Conservation (phyloP, 2,797 vertebrate genomes). For the Limosa lapponica region DNA sequence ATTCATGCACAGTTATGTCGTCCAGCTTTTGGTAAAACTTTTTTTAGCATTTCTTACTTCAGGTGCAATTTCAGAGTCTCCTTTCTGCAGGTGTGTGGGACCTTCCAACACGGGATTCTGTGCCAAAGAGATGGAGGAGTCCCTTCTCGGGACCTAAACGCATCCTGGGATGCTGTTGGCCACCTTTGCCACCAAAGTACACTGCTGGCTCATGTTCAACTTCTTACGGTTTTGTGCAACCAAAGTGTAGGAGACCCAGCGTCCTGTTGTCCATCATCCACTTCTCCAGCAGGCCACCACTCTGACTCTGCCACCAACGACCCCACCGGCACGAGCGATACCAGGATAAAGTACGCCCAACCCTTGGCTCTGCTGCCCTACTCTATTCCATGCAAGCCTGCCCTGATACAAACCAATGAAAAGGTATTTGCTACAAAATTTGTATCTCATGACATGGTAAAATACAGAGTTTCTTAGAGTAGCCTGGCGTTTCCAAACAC, state of each 20-base stretch:
- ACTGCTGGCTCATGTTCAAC: neutral
- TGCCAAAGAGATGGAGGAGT: neutral
- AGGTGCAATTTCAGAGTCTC: neutral
- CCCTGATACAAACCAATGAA: neutral
- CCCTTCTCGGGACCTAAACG: neutral
- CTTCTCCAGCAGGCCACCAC: neutral
- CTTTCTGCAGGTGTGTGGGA: neutral
- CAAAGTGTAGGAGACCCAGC: neutral
- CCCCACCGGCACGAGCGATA: neutral
- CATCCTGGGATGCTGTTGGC: too few species aligned
- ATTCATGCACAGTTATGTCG: neutral
- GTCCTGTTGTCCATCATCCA: neutral
- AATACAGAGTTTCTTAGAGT: neutral
- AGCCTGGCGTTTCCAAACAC: neutral
- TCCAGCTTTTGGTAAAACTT: neutral
- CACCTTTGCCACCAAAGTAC: fast-evolving
- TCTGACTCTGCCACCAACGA: neutral
- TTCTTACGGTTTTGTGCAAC: neutral
- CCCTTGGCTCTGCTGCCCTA: neutral
- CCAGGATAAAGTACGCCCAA: neutral
- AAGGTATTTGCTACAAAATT: neutral
- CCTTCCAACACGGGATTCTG: neutral
- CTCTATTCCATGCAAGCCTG: neutral
- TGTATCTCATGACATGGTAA: neutral
- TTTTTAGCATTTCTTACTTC: neutral